A percentile compares a stretch with the other conserved stretches of the same genome.
Conservation (phyloP, 2,888 invertebrate genomes). For the Apocheima hispidaria region DNA sequence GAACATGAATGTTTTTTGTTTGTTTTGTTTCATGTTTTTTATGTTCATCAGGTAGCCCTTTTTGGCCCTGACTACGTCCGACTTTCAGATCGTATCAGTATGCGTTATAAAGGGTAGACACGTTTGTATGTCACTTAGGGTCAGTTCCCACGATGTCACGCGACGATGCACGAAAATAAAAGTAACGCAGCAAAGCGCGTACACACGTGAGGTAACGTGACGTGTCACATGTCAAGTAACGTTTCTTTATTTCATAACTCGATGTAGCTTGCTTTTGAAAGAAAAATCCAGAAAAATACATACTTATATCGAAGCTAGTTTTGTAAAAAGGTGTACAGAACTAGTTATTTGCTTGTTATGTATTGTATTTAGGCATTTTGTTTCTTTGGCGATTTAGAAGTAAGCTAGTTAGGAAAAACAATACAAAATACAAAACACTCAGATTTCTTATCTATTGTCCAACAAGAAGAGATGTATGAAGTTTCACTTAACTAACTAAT, state of each 20-base stretch:
- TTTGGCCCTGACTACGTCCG: constrained; percentile 8
- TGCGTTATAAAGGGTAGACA: constrained; percentile 13
- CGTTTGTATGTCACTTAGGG: constrained; percentile 35
- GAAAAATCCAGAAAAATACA: background rate
- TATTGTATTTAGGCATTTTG: no score
- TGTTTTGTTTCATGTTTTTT: background rate
- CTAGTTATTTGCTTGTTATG: no score
- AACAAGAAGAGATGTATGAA: no score
- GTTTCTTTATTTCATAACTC: background rate
- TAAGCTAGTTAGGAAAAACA: no score
- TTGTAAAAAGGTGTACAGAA: no score
- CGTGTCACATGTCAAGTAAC: constrained; percentile 13
- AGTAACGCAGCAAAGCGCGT: constrained; percentile 1
- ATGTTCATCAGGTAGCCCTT: background rate
- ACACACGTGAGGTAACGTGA: constrained; percentile 9
- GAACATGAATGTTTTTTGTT: no score
- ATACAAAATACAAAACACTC: no score
- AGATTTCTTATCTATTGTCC: no score
- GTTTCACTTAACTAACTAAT: background rate
- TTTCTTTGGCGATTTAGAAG: no score
- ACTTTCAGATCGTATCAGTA: constrained; percentile 25
- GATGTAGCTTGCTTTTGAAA: background rate
- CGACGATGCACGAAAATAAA: constrained; percentile 28
- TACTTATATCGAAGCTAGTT: no score
- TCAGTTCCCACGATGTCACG: constrained; percentile 38